Evolutionary conservation across 1,140 invertebrate species (phyloP).

Genomic region (Drosophila bipectinata): DNA sequence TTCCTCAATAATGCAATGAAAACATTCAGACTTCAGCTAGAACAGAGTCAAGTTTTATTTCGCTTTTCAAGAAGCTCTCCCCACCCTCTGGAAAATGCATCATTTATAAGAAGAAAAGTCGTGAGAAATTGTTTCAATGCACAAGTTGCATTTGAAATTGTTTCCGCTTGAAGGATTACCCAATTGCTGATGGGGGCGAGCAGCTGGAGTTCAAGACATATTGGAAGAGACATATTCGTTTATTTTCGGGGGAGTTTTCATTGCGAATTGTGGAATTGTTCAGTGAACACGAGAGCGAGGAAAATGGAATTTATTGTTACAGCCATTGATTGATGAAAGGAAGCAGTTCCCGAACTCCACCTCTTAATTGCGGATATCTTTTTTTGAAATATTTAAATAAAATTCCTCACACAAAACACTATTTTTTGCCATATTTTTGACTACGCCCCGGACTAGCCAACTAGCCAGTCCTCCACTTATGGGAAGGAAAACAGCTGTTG

Average conservation of each 20-base stretch:
- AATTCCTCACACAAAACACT: constrained; percentile 22
- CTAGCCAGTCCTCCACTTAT: constrained; percentile 6
- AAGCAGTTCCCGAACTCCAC: not conserved
- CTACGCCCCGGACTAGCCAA: not conserved
- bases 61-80: constrained; percentile 4
- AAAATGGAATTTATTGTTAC: constrained; percentile 20
- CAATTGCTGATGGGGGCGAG: constrained; percentile 42
- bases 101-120: constrained; percentile 71
- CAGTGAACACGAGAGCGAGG: constrained; percentile 24
- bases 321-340: constrained; percentile 23
- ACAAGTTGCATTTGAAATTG: constrained; percentile 73
- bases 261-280: constrained; percentile 34
- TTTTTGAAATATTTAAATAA: not conserved
- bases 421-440: constrained; percentile 17
- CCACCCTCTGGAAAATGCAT: constrained; percentile 47
- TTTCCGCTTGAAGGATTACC: constrained; percentile 50
- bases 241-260: constrained; percentile 15
- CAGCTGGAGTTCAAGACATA: constrained; percentile 12
- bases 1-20: constrained; percentile 75
- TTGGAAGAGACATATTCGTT: constrained; percentile 21
- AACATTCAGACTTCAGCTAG: constrained; percentile 62
- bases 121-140: constrained; percentile 49
- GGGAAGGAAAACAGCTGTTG: constrained; percentile 49
- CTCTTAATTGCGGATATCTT: not conserved
- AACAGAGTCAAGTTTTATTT: constrained; percentile 48